Base-by-base conservation (phyloP, 2,888 invertebrate genomes). In the Drosophila kanekoi region DNA sequence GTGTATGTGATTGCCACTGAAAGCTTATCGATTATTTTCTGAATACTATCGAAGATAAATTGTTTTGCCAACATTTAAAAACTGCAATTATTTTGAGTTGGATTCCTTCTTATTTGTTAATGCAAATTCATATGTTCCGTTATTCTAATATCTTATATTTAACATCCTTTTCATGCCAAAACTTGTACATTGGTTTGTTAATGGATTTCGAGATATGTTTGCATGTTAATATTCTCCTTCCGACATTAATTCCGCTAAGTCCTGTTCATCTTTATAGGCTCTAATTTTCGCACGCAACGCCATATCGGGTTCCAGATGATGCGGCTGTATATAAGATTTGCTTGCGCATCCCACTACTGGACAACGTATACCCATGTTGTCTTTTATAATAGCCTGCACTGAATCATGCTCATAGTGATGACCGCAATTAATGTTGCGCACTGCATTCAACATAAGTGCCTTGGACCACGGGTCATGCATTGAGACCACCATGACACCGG, bases 401-500 rank as follows among this genome's bases (percentile, higher is more conserved):
- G 74, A 68, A 4, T 72, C 61, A 0, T 41, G 53, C 3, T 82
- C 74, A 18, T 82, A 81, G 18, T 74, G 45, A 45, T 81, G 79
- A 0, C 77, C 82, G 13, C 82, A 81, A 0, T 48, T 66, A 0
- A 1, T 65, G 18, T 79, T 81, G 1, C 65, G 69, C 10, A 81
- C 53, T 0, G 80, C 82, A 44, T 82, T 53, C 6, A 11, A 0
- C 56, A 82, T 74, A 0, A 72, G 28, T 2, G 14, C 38, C 43
- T 67, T 79, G 1, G 79, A 56, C 82, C 81, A 81, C 0, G 81
- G 82, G 44, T 81, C 79, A 14, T 54, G 53, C 41, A 82, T 54
- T 6, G 79, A 72, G 23, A 60, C 14, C 4, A 23, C 32, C 10
- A 32, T 40, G 6, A 14, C 45, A 3, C 49, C 62, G 14, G 14